Conservation (phyloP, 2,888 invertebrate species). For the Pammene fasciana region DNA sequence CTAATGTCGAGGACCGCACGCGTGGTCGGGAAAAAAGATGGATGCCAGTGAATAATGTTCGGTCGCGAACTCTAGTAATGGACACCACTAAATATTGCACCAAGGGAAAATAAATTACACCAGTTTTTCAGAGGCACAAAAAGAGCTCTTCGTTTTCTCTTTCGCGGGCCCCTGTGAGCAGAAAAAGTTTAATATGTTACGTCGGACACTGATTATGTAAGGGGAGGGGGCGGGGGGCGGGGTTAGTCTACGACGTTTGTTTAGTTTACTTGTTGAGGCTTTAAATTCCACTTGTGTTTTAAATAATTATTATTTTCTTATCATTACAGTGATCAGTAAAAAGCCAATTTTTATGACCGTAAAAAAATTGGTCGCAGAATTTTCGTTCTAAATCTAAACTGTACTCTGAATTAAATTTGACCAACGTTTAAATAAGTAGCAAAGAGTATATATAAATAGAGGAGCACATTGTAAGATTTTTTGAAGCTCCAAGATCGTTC, state of each 20-base stretch:
- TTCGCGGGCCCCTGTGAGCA: slow-evolving; percentile 63
- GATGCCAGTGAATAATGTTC: slow-evolving; percentile 80
- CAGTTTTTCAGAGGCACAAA: slow-evolving; percentile 80
- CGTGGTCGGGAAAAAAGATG: slow-evolving; percentile 76
- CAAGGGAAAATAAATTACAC: slow-evolving; percentile 81
- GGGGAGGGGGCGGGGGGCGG: slow-evolving; percentile 47
- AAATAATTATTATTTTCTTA: too few relatives aligned
- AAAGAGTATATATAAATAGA: too few relatives aligned
- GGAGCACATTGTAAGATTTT: too few relatives aligned
- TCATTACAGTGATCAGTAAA: too few relatives aligned
- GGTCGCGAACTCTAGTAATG: slow-evolving; percentile 83
- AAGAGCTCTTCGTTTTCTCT: slow-evolving; percentile 77
- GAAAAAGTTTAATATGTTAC: slow-evolving; percentile 79
- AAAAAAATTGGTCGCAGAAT: too few relatives aligned
- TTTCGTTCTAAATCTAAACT: neutral
- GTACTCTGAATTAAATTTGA: neutral
- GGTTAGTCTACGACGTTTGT: slow-evolving; percentile 34
- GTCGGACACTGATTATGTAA: slow-evolving; percentile 56
- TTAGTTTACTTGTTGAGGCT: slow-evolving; percentile 37
- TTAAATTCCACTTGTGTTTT: neutral
- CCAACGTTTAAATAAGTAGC: too few relatives aligned
- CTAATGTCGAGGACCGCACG: slow-evolving; percentile 72
- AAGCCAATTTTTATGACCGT: too few relatives aligned
- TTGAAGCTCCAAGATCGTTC: too few relatives aligned
- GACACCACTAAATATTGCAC: slow-evolving; percentile 83